Percentiles rank a stretch among this genome's conserved stretches.
Evolutionary conservation across 1,140 invertebrate genomes (phyloP).

Genomic region (Listronotus oregonensis): DNA sequence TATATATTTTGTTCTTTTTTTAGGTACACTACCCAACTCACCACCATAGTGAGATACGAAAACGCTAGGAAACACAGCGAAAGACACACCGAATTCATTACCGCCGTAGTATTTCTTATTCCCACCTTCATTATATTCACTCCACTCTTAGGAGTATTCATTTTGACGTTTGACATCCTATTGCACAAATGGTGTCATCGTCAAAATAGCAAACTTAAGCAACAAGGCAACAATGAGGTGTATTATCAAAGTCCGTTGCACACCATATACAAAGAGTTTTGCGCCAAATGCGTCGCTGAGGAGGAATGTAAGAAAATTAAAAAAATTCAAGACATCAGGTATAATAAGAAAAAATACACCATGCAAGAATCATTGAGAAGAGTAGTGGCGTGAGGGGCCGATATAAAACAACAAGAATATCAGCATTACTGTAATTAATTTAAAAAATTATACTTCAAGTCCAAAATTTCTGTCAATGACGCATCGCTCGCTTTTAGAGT

Average conservation of each 20-base stretch:
- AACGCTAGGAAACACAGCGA: slow-evolving; percentile 9
- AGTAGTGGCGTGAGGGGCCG: slow-evolving; percentile 7
- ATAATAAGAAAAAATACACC: slow-evolving; percentile 12
- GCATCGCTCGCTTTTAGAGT: no score
- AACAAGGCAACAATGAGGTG: slow-evolving; percentile 3
- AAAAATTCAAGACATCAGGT: slow-evolving; percentile 25
- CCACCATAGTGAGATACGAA: slow-evolving; percentile 6
- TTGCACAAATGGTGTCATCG: slow-evolving; percentile 31
- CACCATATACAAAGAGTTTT: slow-evolving; percentile 29
- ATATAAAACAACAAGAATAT: no score
- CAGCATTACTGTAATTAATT: no score
- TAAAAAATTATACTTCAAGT: no score
- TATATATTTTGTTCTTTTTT: no score
- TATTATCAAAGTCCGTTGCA: slow-evolving; percentile 33
- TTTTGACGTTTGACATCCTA: slow-evolving; percentile 12
- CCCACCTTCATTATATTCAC: slow-evolving; percentile 31
- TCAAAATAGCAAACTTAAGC: slow-evolving; percentile 21
- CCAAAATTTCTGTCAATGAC: no score
- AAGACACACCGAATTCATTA: slow-evolving; percentile 24
- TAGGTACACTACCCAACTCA: slow-evolving; percentile 25
- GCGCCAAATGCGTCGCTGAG: slow-evolving; percentile 17
- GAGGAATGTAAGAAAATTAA: slow-evolving; percentile 27
- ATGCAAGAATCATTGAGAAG: slow-evolving; percentile 28
- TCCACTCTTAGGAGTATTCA: slow-evolving; percentile 16
- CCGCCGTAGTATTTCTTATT: slow-evolving; percentile 26